Conservation (phyloP, 2,797 vertebrate genomes). For the Rhinatrema bivittatum region DNA sequence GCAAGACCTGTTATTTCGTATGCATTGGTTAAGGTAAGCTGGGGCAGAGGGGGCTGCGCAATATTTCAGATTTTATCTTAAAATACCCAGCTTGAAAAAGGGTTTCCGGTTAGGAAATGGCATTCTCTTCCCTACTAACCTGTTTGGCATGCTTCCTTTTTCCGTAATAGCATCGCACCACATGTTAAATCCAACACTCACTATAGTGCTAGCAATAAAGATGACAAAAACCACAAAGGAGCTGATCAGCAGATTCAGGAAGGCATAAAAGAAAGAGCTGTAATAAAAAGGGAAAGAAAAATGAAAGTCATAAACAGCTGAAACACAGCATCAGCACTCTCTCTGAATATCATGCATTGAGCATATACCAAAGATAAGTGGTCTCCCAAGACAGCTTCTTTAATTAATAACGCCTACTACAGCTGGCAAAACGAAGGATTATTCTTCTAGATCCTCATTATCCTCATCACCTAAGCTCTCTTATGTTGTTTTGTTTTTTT, state of each 20-base stretch:
- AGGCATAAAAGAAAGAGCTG: slow-evolving; percentile 91
- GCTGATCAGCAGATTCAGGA: slow-evolving; percentile 89
- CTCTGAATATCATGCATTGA: slow-evolving; percentile 5
- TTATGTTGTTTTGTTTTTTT: slow-evolving; percentile 14
- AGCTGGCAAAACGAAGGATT: slow-evolving; percentile 6
- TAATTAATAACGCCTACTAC: slow-evolving; percentile 39
- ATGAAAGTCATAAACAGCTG: slow-evolving; percentile 31
- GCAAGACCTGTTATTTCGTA: too few species aligned
- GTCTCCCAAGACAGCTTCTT: slow-evolving; percentile 17
- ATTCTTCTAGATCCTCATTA: slow-evolving; percentile 20
- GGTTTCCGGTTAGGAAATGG: too few species aligned
- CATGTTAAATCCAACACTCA: slow-evolving; percentile 93
- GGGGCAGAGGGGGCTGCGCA: too few species aligned
- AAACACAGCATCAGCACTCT: slow-evolving; percentile 39
- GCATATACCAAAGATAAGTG: slow-evolving; percentile 8
- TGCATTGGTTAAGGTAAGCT: too few species aligned
- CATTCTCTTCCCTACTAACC: slow-evolving; percentile 53
- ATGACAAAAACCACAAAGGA: slow-evolving; percentile 81
- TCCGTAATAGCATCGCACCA: slow-evolving; percentile 93
- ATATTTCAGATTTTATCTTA: too few species aligned
- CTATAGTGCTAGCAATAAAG: slow-evolving; percentile 91
- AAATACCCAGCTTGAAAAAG: too few species aligned
- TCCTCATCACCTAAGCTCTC: slow-evolving; percentile 11
- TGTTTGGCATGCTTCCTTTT: slow-evolving; percentile 76
- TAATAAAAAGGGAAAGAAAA: slow-evolving; percentile 26